A percentile compares a stretch with the other conserved stretches of the same genome.
Evolutionary conservation across 2,888 invertebrate genomes (phyloP).

Genomic region (Emmelina monodactyla): DNA sequence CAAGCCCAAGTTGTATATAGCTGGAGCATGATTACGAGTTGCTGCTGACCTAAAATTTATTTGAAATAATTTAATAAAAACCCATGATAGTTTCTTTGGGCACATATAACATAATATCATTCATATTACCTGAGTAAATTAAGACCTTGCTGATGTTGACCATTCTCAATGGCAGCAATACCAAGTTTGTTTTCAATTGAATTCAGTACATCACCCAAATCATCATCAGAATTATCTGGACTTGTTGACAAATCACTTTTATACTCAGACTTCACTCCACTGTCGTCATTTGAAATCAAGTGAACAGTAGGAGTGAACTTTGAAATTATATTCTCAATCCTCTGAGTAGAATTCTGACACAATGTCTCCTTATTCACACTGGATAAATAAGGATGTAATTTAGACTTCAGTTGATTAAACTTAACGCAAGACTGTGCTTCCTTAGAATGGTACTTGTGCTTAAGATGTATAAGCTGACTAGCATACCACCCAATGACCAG

Average conservation of each 20-base stretch:
- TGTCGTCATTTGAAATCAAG: slow-evolving; percentile 45
- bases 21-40: slow-evolving; percentile 65
- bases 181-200: slow-evolving; percentile 69
- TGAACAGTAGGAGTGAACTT: slow-evolving; percentile 36
- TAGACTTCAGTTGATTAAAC: slow-evolving; percentile 25
- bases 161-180: slow-evolving; percentile 65
- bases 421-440: slow-evolving; percentile 20
- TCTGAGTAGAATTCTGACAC: slow-evolving; percentile 23
- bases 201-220: slow-evolving; percentile 61
- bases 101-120: too few relatives aligned
- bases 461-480: slow-evolving; percentile 61
- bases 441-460: slow-evolving; percentile 27
- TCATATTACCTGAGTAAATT: slow-evolving; percentile 58
- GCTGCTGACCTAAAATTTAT: slow-evolving; percentile 55
- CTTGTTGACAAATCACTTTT: slow-evolving; percentile 19
- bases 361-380: slow-evolving; percentile 26
- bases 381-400: slow-evolving; percentile 29
- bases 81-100: too few relatives aligned
- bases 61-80: neutral
- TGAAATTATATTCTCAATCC: slow-evolving; percentile 29
- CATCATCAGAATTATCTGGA: slow-evolving; percentile 33
- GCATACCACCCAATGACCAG: slow-evolving; percentile 70
- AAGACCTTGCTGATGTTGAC: slow-evolving; percentile 58
- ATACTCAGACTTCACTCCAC: slow-evolving; percentile 17
- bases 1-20: slow-evolving; percentile 72